A percentile compares a stretch with the other conserved stretches of the same genome.
Evolutionary conservation across 2,888 invertebrate species (phyloP).

Genomic region (Melolontha melolontha): DNA sequence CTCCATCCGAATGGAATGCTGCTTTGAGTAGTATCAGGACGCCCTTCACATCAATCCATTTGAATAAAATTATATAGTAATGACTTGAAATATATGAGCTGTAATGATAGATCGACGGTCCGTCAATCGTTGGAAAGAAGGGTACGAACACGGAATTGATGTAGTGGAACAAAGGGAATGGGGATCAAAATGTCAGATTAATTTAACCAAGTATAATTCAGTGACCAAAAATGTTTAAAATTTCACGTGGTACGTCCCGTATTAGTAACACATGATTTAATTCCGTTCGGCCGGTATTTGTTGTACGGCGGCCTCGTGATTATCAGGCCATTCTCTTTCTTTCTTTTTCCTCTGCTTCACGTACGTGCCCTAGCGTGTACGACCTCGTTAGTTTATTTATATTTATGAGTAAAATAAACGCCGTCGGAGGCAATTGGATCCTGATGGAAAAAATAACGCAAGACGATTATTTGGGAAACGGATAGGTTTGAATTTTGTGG

Average conservation of each 20-base stretch:
- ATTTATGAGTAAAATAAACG: constrained; percentile 13
- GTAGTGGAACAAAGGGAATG: not conserved
- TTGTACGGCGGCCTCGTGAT: constrained; percentile 1
- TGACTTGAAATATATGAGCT: constrained; percentile 8
- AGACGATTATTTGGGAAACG: not conserved
- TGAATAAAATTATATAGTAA: constrained; percentile 28
- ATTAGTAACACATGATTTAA: constrained; percentile 35
- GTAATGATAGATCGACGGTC: too few relatives aligned
- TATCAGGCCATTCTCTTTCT: not conserved
- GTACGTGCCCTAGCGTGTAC: too few relatives aligned
- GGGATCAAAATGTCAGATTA: constrained; percentile 39
- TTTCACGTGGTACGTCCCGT: constrained; percentile 29
- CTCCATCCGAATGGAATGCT: constrained; percentile 30
- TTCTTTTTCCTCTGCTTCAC: not conserved
- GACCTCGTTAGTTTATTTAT: constrained; percentile 16
- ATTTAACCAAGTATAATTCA: constrained; percentile 33
- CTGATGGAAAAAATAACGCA: constrained; percentile 22
- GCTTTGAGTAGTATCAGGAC: constrained; percentile 4
- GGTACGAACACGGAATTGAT: constrained; percentile 4
- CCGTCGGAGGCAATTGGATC: constrained; percentile 20
- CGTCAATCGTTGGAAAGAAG: not conserved
- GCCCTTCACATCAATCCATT: constrained; percentile 29
- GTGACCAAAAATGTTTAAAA: constrained; percentile 40
- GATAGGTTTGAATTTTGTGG: too few relatives aligned
- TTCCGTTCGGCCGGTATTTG: constrained; percentile 10